Conservation (phyloP, 1,140 invertebrate species). For the Rhagoletis pomonella region DNA sequence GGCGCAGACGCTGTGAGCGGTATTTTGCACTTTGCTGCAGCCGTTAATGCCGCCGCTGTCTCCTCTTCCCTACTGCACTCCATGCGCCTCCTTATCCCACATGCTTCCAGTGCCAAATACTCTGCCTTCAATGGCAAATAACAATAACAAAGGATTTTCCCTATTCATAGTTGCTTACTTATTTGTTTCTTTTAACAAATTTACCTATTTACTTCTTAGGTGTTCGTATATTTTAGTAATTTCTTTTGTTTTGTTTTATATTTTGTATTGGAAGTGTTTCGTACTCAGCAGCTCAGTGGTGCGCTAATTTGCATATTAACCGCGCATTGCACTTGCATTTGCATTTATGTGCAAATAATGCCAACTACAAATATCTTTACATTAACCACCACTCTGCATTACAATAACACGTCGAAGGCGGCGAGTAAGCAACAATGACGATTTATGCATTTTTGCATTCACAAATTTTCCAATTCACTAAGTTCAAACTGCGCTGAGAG, state of each 20-base stretch:
- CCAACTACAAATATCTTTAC: not conserved
- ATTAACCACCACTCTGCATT: not conserved
- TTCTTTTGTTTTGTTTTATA: not conserved
- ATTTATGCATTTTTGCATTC: constrained; percentile 40
- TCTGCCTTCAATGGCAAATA: not conserved
- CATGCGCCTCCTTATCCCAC: no score
- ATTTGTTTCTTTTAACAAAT: not conserved
- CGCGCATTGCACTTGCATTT: constrained; percentile 46
- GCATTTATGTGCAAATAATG: constrained; percentile 22
- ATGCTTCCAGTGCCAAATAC: not conserved
- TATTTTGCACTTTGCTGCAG: not conserved
- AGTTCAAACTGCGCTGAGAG: not conserved
- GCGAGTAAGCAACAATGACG: constrained; percentile 28
- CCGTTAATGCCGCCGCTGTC: not conserved
- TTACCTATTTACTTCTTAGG: not conserved
- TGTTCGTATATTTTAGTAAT: not conserved
- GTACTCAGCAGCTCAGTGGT: not conserved
- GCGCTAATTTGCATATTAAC: constrained; percentile 39
- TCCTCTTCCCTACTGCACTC: not conserved
- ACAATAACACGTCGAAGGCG: not conserved
- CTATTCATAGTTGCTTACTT: constrained; percentile 23
- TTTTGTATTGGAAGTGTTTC: not conserved
- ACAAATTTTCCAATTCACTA: constrained; percentile 52
- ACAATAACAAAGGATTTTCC: not conserved
- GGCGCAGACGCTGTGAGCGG: not conserved